These are phyloP conservation scores for Silurus asotus DNA, from an alignment of 2,113 vertebrate species.

Conservation along the genomic window DNA sequence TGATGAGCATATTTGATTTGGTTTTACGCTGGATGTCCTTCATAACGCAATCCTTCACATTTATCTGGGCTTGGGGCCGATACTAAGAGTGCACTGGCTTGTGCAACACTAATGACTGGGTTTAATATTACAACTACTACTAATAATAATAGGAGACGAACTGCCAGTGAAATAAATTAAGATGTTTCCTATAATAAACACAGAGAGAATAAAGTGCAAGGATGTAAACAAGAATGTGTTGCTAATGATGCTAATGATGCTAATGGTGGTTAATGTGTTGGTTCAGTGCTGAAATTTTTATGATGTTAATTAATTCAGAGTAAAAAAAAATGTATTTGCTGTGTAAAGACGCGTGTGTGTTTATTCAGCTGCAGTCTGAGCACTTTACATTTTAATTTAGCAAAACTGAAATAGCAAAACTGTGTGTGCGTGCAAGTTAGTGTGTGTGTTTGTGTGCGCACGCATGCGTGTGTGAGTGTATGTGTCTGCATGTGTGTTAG, in stretches of 20 bases:
- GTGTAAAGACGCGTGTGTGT: background rate
- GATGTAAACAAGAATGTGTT: background rate
- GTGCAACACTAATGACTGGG: too few relatives aligned
- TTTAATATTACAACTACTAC: too few relatives aligned
- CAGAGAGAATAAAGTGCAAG: background rate
- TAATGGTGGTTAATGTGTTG: conserved; percentile 18
- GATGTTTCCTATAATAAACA: background rate
- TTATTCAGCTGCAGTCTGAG: background rate
- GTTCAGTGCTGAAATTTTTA: conserved; percentile 7
- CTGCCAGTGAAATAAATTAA: background rate
- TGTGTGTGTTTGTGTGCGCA: too few relatives aligned
- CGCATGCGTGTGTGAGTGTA: conserved; percentile 47
- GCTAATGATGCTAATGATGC: conserved; percentile 4
- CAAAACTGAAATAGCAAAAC: conserved; percentile 50
- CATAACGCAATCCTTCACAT: too few relatives aligned
- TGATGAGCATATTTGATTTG: too few relatives aligned
- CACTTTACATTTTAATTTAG: conserved; percentile 31
- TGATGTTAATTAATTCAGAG: conserved; percentile 5
- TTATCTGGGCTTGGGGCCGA: too few relatives aligned
- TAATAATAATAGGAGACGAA: background rate
- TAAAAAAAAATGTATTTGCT: conserved; percentile 12
- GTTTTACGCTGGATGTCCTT: too few relatives aligned
- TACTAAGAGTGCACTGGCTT: too few relatives aligned
- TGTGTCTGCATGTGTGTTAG: background rate
- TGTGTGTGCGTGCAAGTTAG: conserved; percentile 28